Evolutionary conservation across 2,113 vertebrate genomes (phyloP).

Genomic region (Myrmophylax atrothorax): DNA sequence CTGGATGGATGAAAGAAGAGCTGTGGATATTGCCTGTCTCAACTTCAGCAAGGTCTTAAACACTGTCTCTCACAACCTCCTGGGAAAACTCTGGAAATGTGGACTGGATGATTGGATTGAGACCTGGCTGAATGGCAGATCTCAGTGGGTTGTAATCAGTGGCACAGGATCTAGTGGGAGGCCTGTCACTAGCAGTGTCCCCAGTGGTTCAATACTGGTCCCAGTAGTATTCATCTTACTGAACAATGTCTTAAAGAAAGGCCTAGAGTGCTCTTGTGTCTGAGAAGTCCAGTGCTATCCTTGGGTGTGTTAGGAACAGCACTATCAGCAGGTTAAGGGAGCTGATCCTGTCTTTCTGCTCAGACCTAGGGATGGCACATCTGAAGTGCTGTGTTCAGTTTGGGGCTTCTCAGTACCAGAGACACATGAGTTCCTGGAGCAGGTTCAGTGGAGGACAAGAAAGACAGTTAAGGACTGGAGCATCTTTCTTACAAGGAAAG

Average conservation of each 20-base stretch:
- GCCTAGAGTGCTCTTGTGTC: too few relatives aligned
- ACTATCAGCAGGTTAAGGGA: fast-evolving
- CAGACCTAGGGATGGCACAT: neutral
- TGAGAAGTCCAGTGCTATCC: neutral
- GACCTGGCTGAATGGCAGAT: neutral
- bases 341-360: neutral
- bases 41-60: neutral
- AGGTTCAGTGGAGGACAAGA: neutral
- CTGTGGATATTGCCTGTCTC: neutral
- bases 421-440: neutral
- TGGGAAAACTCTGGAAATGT: neutral
- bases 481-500: neutral
- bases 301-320: neutral
- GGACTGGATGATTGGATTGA: neutral
- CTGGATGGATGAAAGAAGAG: neutral
- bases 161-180: neutral
- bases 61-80: neutral
- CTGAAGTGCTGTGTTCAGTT: neutral
- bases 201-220: neutral
- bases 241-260: neutral
- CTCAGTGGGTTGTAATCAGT: neutral
- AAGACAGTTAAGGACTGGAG: neutral
- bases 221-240: neutral
- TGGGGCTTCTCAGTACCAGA: neutral
- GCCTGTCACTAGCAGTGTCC: neutral